Evolutionary conservation across 2,113 vertebrate genomes (phyloP).

Genomic region (Catagonus wagneri): DNA sequence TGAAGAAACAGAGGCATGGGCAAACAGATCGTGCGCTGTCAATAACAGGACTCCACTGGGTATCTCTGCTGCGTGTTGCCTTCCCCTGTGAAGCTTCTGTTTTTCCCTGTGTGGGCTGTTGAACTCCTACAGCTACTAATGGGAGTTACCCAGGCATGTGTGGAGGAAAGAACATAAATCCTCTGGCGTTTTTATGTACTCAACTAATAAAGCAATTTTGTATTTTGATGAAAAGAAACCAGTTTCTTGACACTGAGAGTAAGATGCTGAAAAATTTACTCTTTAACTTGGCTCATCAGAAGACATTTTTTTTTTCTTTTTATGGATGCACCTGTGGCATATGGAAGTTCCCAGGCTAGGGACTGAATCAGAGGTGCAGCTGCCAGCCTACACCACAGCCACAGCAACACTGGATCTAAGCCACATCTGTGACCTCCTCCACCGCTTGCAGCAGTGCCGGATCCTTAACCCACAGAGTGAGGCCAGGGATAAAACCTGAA

Average conservation of each 20-base stretch:
- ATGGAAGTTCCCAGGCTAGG: too few relatives aligned
- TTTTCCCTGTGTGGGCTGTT: not conserved
- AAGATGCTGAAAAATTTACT: constrained; percentile 9
- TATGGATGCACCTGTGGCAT: too few relatives aligned
- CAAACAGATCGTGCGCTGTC: not conserved
- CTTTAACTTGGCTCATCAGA: constrained; percentile 38
- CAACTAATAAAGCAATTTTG: constrained; percentile 56
- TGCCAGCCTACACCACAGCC: too few relatives aligned
- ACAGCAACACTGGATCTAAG: too few relatives aligned
- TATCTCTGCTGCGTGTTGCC: not conserved
- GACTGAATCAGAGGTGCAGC: too few relatives aligned
- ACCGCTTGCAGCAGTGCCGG: too few relatives aligned
- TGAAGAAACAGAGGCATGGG: not conserved
- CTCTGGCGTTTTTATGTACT: constrained; percentile 24
- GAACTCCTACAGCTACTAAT: not conserved
- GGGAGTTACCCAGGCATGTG: constrained; percentile 43
- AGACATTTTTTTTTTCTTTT: too few relatives aligned
- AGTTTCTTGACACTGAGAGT: constrained; percentile 29
- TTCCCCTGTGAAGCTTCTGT: not conserved
- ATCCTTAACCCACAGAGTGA: too few relatives aligned
- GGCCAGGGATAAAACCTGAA: too few relatives aligned
- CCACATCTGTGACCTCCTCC: too few relatives aligned
- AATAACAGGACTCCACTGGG: not conserved
- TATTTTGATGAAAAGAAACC: constrained; percentile 63
- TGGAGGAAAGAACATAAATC: constrained; percentile 32